Evolutionary conservation across 2,113 vertebrate species (phyloP).

Genomic region (Peromyscus polionotus): DNA sequence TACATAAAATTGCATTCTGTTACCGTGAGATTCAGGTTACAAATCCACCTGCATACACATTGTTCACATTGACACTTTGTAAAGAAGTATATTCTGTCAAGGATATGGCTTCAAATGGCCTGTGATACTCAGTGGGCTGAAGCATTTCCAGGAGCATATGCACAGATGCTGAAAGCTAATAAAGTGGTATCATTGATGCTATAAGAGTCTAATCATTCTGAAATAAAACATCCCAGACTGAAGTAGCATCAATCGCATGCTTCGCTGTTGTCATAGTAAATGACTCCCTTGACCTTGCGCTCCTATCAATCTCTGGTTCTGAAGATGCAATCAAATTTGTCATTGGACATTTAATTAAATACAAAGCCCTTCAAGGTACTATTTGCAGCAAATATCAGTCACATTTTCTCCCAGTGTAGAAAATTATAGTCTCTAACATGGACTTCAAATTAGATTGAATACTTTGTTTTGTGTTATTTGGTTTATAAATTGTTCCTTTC

Average conservation of each 20-base stretch:
- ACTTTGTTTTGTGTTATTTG: slow-evolving; percentile 42
- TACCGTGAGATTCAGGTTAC: neutral
- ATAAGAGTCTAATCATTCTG: slow-evolving; percentile 62
- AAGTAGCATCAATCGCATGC: slow-evolving; percentile 79
- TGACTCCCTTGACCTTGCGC: slow-evolving; percentile 75
- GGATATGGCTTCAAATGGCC: slow-evolving; percentile 41
- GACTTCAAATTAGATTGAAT: slow-evolving; percentile 72
- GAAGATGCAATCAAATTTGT: slow-evolving; percentile 76
- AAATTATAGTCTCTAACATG: slow-evolving; percentile 71
- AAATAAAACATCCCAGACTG: slow-evolving; percentile 78
- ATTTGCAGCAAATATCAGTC: slow-evolving; percentile 78
- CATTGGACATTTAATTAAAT: slow-evolving; percentile 81
- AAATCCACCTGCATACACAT: slow-evolving; percentile 17
- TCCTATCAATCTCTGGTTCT: slow-evolving; percentile 85
- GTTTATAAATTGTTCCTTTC: slow-evolving; percentile 72
- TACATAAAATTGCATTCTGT: neutral
- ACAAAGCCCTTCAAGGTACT: slow-evolving; percentile 74
- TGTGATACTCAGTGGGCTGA: neutral
- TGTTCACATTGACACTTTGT: slow-evolving; percentile 17
- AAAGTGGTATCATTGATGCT: slow-evolving; percentile 61
- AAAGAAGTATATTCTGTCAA: slow-evolving; percentile 6
- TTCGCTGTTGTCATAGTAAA: slow-evolving; percentile 76
- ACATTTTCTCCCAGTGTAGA: slow-evolving; percentile 65
- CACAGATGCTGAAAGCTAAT: slow-evolving; percentile 53
- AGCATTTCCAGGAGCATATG: slow-evolving; percentile 39